These are phyloP conservation scores for Amphipyra berbera DNA, from an alignment of 2,888 invertebrate species.

Conservation along the genomic window DNA sequence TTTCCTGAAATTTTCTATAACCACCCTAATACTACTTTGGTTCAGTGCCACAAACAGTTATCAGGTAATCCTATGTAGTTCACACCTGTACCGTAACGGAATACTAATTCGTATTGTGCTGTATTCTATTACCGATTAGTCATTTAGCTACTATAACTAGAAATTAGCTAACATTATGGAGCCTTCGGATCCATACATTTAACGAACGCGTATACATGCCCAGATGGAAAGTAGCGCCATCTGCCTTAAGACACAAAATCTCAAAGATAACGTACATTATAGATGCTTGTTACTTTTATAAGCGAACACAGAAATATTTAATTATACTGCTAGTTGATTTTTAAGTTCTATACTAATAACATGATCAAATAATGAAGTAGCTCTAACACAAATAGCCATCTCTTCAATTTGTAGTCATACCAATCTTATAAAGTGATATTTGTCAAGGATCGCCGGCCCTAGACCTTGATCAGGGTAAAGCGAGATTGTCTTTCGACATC, in stretches of 20 bases:
- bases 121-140: conserved; percentile 40
- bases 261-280: conserved; percentile 32
- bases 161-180: conserved; percentile 60
- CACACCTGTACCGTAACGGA: conserved; percentile 35
- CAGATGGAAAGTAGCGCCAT: conserved; percentile 24
- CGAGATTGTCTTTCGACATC: too few relatives aligned
- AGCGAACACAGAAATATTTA: not conserved
- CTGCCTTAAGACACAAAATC: conserved; percentile 29
- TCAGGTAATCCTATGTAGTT: conserved; percentile 24
- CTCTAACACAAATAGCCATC: not conserved
- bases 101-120: conserved; percentile 44
- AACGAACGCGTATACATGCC: conserved; percentile 51
- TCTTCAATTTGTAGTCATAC: too few relatives aligned
- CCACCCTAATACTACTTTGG: conserved; percentile 53
- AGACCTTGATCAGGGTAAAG: too few relatives aligned
- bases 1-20: conserved; percentile 16
- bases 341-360: not conserved
- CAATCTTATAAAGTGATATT: too few relatives aligned
- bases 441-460: too few relatives aligned
- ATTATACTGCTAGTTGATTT: too few relatives aligned
- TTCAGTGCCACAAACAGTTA: conserved; percentile 41
- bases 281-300: not conserved
- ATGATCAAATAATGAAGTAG: not conserved
- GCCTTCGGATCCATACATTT: conserved; percentile 53
- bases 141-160: conserved; percentile 57